Base-by-base conservation (phyloP, 2,888 invertebrate genomes). In the Eupelmus urozonus region DNA sequence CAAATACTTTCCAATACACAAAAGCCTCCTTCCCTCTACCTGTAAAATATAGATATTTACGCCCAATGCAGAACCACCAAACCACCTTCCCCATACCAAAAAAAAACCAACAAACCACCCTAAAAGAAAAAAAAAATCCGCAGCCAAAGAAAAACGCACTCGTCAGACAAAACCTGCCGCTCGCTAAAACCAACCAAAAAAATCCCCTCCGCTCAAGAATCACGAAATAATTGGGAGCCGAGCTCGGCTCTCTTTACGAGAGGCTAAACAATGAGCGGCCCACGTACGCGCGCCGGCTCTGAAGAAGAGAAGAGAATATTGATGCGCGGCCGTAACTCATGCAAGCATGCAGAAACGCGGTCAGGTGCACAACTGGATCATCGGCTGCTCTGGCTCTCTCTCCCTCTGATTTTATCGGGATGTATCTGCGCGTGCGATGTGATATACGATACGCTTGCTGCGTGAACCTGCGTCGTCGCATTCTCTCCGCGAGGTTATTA, bases 351-450 rank as follows among this genome's bases (percentile, higher is more conserved):
- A 81, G 83, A 87, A 87, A 87, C 84, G 85, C 87, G 87, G 87
- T 87, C 87, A 88, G 87, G 87, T 87, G 87, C 85, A 82, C 85
- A 87, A 87, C 86, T 87, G 85, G 86, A 87, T 87, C 86, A 86
- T 76, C 81, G 82, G 18, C 78, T 80, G 82, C 18, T 7, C 53
- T 42, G 60, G 75, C 69, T 23, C 34, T 25, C 57, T 29, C n/a
- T 42, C 49, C 34, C 25, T 62, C 69, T 65, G 70, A 70, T 76
- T 76, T 76, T 76, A 76, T 76, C 76, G 34, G 60, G 13, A 20
- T 13, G 7, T 25, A 4, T 23, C 4, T 63, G 42, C 62, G 18
- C 67, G 51, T 51, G 66, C 42, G 42, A 42, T 69, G 55, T 69
- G 67, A 51, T 59, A 49, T 66, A 65, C 66, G 74, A 29, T 11